Conservation (phyloP, 2,888 invertebrate species). For the Creontiades dilutus region DNA sequence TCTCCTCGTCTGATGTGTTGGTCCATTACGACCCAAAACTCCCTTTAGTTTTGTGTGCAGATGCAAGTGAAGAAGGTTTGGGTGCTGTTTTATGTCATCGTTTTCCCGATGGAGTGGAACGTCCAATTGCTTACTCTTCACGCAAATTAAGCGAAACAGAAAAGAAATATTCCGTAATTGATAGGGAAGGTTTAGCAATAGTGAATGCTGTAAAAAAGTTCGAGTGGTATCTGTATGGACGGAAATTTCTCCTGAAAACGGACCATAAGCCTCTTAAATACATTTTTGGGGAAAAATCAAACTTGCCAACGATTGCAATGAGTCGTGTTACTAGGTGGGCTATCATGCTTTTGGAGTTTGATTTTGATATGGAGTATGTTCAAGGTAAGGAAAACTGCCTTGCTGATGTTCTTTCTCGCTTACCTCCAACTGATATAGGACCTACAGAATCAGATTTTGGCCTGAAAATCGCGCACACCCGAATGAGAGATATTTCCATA, state of each 20-base stretch:
- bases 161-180: slow-evolving; percentile 68
- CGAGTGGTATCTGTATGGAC: slow-evolving; percentile 77
- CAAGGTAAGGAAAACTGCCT: background rate
- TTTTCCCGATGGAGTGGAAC: background rate
- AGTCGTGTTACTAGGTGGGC: background rate
- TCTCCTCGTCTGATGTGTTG: background rate
- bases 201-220: slow-evolving; percentile 77
- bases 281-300: slow-evolving; percentile 13
- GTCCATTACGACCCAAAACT: slow-evolving; percentile 13
- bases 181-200: slow-evolving; percentile 74
- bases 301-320: slow-evolving; percentile 9
- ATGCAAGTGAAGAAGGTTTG: slow-evolving; percentile 18
- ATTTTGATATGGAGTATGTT: background rate
- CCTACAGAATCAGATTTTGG: background rate
- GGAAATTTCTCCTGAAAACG: slow-evolving; percentile 77
- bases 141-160: background rate
- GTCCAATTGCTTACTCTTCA: background rate
- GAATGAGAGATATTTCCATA: background rate
- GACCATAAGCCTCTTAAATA: slow-evolving; percentile 77
- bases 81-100: slow-evolving; percentile 50
- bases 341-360: background rate
- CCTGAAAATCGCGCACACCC: background rate
- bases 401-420: background rate
- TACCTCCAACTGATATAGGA: background rate
- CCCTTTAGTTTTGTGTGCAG: slow-evolving; percentile 27